Conservation (phyloP, 2,888 invertebrate genomes). For the Eucriotettix oculatus region DNA sequence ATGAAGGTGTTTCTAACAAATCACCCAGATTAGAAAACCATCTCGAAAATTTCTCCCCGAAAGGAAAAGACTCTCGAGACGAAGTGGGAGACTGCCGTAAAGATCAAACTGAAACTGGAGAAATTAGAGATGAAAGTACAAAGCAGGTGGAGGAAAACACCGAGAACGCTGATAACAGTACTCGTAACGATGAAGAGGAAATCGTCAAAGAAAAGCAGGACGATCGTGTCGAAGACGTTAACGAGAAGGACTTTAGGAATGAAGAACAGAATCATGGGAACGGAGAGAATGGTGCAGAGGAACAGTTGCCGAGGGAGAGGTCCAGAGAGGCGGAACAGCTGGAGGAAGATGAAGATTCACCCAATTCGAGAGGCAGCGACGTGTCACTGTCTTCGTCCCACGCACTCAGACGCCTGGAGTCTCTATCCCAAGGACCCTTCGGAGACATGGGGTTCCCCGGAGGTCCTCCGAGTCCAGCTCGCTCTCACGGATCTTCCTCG, state of each 20-base stretch:
- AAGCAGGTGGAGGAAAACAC: conserved; percentile 10
- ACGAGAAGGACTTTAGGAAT: conserved; percentile 5
- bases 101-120: too few species aligned
- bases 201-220: conserved; percentile 6
- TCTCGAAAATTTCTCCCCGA: conserved; percentile 2
- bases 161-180: conserved; percentile 1
- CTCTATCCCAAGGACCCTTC: conserved; percentile 61
- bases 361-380: conserved; percentile 27
- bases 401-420: conserved; percentile 60
- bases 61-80: background rate
- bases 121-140: conserved; percentile 9
- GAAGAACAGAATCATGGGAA: conserved; percentile 2
- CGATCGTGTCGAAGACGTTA: conserved; percentile 8
- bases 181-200: conserved; percentile 4
- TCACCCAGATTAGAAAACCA: background rate
- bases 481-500: conserved; percentile 37
- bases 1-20: conserved; percentile 3
- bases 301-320: conserved; percentile 1
- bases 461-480: conserved; percentile 40
- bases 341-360: conserved; percentile 21
- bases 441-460: conserved; percentile 30
- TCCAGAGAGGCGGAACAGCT: conserved; percentile 20
- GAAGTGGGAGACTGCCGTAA: background rate
- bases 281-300: conserved; percentile 9
- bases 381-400: conserved; percentile 46